Evolutionary conservation across 1,140 invertebrate species (phyloP), one percentile per base, ranked within the genome.

Genomic region (Ctenoplectra terminalis): DNA sequence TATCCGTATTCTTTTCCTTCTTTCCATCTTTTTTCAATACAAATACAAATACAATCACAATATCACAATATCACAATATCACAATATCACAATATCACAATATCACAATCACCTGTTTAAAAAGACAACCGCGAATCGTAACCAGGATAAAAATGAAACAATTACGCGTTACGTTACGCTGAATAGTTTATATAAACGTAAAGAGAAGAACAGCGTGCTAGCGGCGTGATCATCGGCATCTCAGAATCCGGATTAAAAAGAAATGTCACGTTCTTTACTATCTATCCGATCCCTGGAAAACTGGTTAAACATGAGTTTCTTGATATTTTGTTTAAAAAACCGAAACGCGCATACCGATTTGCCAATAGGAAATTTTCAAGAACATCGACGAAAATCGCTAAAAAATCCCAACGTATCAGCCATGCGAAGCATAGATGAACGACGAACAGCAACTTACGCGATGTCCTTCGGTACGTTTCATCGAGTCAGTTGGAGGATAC

Each of bases 331-430:
- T 0, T 37, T 29, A 20, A 71, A 37, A 23, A 29, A 20, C 50
- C 56, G 83, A 46, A 70, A 34, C 23, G 81, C 86, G 5, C 73
- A 90, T 54, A 81, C 71, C 17, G 89, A 91, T 50, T 60, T 90
- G n/a, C 89, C 84, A 5, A 52, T 61, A 15, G 66, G 72, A 4
- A 76, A 84, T 61, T 90, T 90, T 52, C 66, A 89, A 20, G 83
- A 88, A 29, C 71, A 81, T 63, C 84, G 89, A 23, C 67, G 63
- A 26, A 77, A 90, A 43, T 83, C 77, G 0, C 29, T 69, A 0
- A 23, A 73, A 13, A 29, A 88, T 54, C 60, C 81, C 0, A 40
- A 85, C n/a, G 56, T 40, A 23, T 70, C 80, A 2, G 37, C 82
- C 9, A 29, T 11, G 0, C 34, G 69, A 50, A 87, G n/a, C 63